A percentile compares a stretch with the other conserved stretches of the same genome.
Evolutionary conservation across 2,797 vertebrate genomes (phyloP).

Genomic region (Ataeniobius toweri): DNA sequence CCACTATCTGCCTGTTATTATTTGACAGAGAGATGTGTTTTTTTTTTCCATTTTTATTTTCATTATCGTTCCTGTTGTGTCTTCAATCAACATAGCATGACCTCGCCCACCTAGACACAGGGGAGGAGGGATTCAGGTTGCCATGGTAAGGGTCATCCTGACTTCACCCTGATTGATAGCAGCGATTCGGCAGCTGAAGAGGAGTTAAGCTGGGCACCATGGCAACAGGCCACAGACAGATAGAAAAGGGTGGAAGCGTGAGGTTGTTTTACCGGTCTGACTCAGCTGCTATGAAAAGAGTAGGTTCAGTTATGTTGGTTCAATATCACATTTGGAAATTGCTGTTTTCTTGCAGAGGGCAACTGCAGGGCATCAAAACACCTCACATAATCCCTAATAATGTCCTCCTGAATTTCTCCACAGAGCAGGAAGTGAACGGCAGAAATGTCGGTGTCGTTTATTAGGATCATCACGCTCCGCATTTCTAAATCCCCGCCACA

Average conservation of each 20-base stretch:
- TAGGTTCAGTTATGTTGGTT: slow-evolving; percentile 61
- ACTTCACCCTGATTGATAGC: slow-evolving; percentile 78
- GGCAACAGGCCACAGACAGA: slow-evolving; percentile 80
- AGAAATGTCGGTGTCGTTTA: slow-evolving; percentile 1
- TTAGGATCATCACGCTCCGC: slow-evolving; percentile 29
- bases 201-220: slow-evolving; percentile 77
- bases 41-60: background rate
- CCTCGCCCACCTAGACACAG: slow-evolving; percentile 69
- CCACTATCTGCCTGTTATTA: slow-evolving; percentile 30
- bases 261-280: slow-evolving; percentile 73
- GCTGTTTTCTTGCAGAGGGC: slow-evolving; percentile 55
- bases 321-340: slow-evolving; percentile 64
- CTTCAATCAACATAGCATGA: slow-evolving; percentile 63
- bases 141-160: slow-evolving; percentile 82
- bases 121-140: slow-evolving; percentile 77
- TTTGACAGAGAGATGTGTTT: slow-evolving; percentile 12
- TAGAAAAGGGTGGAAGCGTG: slow-evolving; percentile 59
- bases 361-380: slow-evolving; percentile 27
- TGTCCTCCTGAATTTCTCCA: slow-evolving; percentile 10
- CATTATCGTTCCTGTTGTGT: slow-evolving; percentile 29
- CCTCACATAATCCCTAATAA: slow-evolving; percentile 16
- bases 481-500: slow-evolving; percentile 28
- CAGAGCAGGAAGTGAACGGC: slow-evolving; percentile 15
- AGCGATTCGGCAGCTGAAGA: slow-evolving; percentile 68
- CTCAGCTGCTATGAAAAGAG: slow-evolving; percentile 71